phyloP scores from a whole-genome alignment of 2,113 vertebrate genomes.

The Gracilinanus agilis region DNA sequence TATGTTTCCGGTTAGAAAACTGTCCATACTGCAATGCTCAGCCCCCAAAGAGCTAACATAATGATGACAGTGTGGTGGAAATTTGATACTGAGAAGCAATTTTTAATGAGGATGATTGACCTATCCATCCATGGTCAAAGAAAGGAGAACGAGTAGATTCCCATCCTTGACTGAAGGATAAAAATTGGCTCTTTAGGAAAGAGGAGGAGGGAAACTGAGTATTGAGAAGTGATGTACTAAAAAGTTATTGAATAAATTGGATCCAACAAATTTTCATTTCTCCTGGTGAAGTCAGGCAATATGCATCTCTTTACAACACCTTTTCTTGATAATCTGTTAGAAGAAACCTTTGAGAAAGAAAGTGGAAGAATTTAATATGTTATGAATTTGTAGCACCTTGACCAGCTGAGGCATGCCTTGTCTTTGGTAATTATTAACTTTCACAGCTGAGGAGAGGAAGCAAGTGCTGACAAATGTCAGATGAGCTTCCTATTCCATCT shows the following conservation, averaged over 20 bases:
- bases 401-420: constrained; percentile 38
- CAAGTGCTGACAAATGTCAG: background rate
- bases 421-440: constrained; percentile 33
- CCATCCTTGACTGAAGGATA: background rate
- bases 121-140: constrained; percentile 12
- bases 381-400: constrained; percentile 38
- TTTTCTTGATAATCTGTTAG: constrained; percentile 54
- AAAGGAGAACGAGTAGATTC: background rate
- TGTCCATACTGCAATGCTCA: constrained; percentile 62
- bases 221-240: constrained; percentile 37
- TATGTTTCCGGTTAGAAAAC: constrained; percentile 70
- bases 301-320: constrained; percentile 52
- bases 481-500: background rate
- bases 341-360: constrained; percentile 67
- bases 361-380: constrained; percentile 36
- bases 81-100: background rate
- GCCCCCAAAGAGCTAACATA: constrained; percentile 48
- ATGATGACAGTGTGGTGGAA: constrained; percentile 53
- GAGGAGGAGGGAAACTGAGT: constrained; percentile 15
- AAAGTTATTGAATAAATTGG: constrained; percentile 50
- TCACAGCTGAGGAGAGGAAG: constrained; percentile 48
- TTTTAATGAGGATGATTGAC: constrained; percentile 32
- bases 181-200: background rate
- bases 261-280: constrained; percentile 62
- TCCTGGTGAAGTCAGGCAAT: constrained; percentile 47